Evolutionary conservation across 2,888 invertebrate genomes (phyloP), one percentile per base, ranked within the genome.

Genomic region (Pheosia tremula): DNA sequence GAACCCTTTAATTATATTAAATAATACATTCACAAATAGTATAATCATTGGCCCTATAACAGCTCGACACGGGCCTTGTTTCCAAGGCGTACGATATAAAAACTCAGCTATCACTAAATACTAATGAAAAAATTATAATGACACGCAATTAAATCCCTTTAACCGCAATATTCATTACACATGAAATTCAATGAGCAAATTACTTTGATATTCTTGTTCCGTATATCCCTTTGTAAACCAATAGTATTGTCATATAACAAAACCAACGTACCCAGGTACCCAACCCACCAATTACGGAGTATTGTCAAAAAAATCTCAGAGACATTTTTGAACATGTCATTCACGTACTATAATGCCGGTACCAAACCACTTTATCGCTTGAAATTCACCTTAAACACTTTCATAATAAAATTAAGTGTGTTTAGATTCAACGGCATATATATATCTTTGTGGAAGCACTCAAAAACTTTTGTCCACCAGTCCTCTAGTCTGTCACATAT

Each of bases 401-500:
- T 47, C 0, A 0, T 0, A n/a, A 68, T 70, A 73, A 66, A 52
- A 24, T 6, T 8, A 5, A 39, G 0, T 5, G 4, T 39, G 0
- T 10, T 8, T 4, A 3, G 61, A 9, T 37, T 41, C 11, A 45
- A 38, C 36, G 36, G 70, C n/a, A n/a, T 8, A 73, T 61, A 47
- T 43, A 56, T 69, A 79, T 60, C 24, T 68, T 82, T 84, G 87
- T 82, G 65, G 68, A 68, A 69, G 80, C 78, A 82, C 87, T 87
- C 85, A 82, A 86, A 87, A 90, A 87, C 88, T 86, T 86, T 93
- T 91, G 87, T 93, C 77, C 73, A 71, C 76, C 80, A 77, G 89
- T 91, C 86, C 91, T 91, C 89, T 87, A 87, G 87, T 84, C 86
- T 93, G 93, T 93, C 93, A 93, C 91, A 93, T 92, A 90, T 90